These are phyloP conservation scores for Falco naumanni DNA, from an alignment of 2,797 vertebrate species.

Conservation along the genomic window DNA sequence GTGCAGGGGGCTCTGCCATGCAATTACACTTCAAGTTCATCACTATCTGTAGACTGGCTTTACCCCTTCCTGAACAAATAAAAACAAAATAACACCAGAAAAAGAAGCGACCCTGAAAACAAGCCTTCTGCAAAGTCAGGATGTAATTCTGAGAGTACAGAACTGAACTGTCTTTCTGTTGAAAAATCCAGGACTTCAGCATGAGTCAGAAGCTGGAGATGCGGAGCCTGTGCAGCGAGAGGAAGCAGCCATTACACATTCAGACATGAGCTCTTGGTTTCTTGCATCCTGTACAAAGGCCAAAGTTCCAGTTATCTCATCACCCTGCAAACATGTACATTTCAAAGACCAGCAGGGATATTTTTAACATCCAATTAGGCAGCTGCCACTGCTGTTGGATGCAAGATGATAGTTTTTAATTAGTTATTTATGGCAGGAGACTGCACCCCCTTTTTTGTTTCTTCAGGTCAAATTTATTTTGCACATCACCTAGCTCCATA, in stretches of 20 bases:
- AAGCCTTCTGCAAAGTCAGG: neutral
- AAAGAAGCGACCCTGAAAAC: neutral
- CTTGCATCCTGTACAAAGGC: neutral
- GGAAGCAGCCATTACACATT: conserved; percentile 12
- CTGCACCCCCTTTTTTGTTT: neutral
- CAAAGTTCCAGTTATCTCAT: neutral
- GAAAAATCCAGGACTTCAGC: neutral
- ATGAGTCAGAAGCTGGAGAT: conserved; percentile 46
- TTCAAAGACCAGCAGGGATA: neutral
- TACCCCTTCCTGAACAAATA: neutral
- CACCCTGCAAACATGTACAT: neutral
- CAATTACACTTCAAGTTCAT: neutral
- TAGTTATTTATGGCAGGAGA: neutral
- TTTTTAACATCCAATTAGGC: conserved; percentile 7
- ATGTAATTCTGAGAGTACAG: neutral
- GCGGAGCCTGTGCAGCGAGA: neutral
- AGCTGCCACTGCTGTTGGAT: neutral
- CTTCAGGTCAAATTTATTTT: neutral
- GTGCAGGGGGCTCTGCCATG: neutral
- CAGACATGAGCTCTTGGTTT: neutral
- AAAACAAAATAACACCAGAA: neutral
- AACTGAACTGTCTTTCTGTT: neutral
- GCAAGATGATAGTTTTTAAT: conserved; percentile 7
- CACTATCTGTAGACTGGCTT: neutral
- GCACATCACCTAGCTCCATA: neutral